phyloP scores from a whole-genome alignment of 2,113 vertebrate species.

The Odobenus rosmarus region DNA sequence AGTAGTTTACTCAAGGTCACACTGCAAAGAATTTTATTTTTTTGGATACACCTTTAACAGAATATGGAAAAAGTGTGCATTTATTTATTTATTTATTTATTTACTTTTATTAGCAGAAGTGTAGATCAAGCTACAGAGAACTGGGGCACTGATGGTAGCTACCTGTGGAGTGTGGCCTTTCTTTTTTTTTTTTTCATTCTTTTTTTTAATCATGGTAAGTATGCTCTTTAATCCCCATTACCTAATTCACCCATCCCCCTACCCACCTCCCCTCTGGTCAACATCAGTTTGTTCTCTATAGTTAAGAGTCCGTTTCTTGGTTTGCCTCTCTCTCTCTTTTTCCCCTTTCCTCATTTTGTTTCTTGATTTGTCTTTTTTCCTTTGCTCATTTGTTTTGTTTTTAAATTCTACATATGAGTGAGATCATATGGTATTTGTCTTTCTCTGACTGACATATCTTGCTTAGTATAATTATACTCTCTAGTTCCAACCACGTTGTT shows the following conservation, averaged over 20 bases:
- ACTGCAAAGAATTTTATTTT: not conserved
- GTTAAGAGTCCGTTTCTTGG: not conserved
- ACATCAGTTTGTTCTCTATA: not conserved
- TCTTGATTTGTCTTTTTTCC: not conserved
- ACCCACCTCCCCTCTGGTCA: not conserved
- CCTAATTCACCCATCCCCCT: not conserved
- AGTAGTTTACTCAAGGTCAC: not conserved
- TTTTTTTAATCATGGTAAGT: not conserved
- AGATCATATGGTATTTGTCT: not conserved
- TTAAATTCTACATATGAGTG: not conserved
- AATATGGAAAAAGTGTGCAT: not conserved
- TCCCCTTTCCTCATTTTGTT: not conserved
- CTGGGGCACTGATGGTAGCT: not conserved
- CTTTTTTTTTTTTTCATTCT: not conserved
- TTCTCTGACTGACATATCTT: not conserved
- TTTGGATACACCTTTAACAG: not conserved
- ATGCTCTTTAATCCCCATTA: not conserved
- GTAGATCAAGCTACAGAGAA: not conserved
- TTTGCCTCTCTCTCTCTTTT: not conserved
- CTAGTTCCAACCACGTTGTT: not conserved
- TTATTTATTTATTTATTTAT: not conserved
- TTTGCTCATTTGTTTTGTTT: not conserved
- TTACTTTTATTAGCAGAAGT: not conserved
- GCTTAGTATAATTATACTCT: not conserved
- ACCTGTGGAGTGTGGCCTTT: not conserved